These are phyloP conservation scores for Caenorhabditis parvicauda DNA, from an alignment of 2,888 invertebrate genomes.

Conservation along the genomic window DNA sequence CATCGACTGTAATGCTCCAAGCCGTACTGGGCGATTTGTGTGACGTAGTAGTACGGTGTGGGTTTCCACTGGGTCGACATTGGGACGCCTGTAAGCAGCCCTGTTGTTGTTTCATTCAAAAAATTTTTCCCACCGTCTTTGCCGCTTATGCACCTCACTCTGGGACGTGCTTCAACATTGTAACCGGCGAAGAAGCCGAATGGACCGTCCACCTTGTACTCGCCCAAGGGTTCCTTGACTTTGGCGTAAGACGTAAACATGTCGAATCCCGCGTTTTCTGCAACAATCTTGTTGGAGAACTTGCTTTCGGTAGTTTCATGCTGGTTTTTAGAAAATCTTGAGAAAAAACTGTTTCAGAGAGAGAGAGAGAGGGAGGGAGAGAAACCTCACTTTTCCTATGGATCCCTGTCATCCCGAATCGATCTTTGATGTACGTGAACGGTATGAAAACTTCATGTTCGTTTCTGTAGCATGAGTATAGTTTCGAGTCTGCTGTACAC, in stretches of 20 bases:
- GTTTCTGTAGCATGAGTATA: constrained; percentile 44
- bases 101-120: too few species aligned
- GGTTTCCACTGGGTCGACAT: constrained; percentile 96
- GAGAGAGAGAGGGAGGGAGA: too few species aligned
- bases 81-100: constrained; percentile 73
- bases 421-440: constrained; percentile 44
- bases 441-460: constrained; percentile 52
- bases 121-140: too few species aligned
- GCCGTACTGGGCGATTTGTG: constrained; percentile 96
- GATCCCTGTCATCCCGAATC: constrained; percentile 50
- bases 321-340: background rate
- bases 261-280: constrained; percentile 44
- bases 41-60: constrained; percentile 92
- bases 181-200: constrained; percentile 97
- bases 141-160: constrained; percentile 93
- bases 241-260: constrained; percentile 52
- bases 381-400: constrained; percentile 24
- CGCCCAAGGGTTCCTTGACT: constrained; percentile 38
- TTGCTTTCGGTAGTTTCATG: too few species aligned
- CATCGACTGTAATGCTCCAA: constrained; percentile 90
- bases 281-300: constrained; percentile 1
- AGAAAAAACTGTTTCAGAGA: background rate
- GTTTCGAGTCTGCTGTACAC: too few species aligned
- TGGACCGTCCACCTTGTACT: constrained; percentile 82
- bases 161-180: constrained; percentile 90